Conservation (phyloP, 1,140 invertebrate genomes). For the Sarcophaga bullata region DNA sequence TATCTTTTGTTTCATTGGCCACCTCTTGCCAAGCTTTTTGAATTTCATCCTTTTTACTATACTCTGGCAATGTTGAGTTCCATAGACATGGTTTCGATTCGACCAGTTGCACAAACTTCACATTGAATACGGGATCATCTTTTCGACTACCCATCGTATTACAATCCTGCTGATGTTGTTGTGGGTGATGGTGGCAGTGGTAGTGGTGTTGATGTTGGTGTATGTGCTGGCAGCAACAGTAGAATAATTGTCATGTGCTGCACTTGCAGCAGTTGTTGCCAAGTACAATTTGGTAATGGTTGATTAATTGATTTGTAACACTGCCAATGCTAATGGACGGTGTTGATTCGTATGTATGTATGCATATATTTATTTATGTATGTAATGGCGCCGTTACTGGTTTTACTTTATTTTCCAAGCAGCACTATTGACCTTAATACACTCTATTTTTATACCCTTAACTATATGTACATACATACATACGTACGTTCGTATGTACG, state of each 20-base stretch:
- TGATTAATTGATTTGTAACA: conserved; percentile 9
- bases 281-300: conserved; percentile 31
- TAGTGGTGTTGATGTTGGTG: neutral
- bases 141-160: conserved; percentile 50
- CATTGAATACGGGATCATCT: conserved; percentile 64
- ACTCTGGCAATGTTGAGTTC: conserved; percentile 61
- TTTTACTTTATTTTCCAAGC: neutral
- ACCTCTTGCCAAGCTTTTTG: conserved; percentile 62
- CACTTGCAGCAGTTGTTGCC: conserved; percentile 33
- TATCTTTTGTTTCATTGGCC: conserved; percentile 62
- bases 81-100: conserved; percentile 58
- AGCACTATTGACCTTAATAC: neutral
- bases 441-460: neutral
- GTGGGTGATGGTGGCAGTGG: conserved; percentile 17
- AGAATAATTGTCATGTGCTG: conserved; percentile 11
- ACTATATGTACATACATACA: neutral
- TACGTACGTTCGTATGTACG: neutral
- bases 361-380: neutral
- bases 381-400: neutral
- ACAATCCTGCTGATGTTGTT: conserved; percentile 23
- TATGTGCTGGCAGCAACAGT: neutral
- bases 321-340: too few species aligned
- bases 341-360: neutral
- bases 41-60: conserved; percentile 63
- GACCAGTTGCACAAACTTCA: conserved; percentile 61